phyloP scores from a whole-genome alignment of 2,888 invertebrate species.

The Macaria liturata region DNA sequence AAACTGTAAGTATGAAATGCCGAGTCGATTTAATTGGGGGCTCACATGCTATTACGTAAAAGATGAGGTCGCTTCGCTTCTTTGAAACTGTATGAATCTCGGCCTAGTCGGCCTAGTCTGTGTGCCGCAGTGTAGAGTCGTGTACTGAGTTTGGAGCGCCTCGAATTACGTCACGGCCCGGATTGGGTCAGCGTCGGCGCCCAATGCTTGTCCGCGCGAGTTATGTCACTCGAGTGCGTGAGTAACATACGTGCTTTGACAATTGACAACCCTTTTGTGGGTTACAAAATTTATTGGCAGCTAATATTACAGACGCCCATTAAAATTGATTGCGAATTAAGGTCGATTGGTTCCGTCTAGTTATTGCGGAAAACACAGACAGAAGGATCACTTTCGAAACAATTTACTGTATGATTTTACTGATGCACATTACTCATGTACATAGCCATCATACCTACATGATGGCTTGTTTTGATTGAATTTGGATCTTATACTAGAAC shows the following conservation, averaged over 20 bases:
- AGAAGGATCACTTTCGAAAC: too few relatives aligned
- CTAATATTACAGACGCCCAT: conserved; percentile 35
- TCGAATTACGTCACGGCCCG: conserved; percentile 59
- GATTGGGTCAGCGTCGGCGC: conserved; percentile 70
- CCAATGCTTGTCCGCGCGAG: conserved; percentile 57
- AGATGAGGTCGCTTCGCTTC: conserved; percentile 61
- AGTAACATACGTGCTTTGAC: conserved; percentile 50
- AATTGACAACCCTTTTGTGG: conserved; percentile 38
- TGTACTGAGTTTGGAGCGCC: conserved; percentile 33
- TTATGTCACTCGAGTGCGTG: conserved; percentile 68
- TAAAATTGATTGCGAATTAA: conserved; percentile 31
- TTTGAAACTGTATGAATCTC: conserved; percentile 46
- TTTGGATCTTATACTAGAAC: too few relatives aligned
- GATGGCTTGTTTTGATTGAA: too few relatives aligned
- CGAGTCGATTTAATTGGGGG: conserved; percentile 24
- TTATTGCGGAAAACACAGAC: too few relatives aligned
- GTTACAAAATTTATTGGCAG: conserved; percentile 31
- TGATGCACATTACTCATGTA: too few relatives aligned
- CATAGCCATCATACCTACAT: too few relatives aligned
- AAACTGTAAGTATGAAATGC: conserved; percentile 14
- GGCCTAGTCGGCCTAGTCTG: conserved; percentile 61
- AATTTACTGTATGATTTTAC: too few relatives aligned
- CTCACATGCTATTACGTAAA: conserved; percentile 52
- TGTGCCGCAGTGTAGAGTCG: conserved; percentile 33
- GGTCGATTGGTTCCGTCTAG: conserved; percentile 12